Evolutionary conservation across 2,888 invertebrate species (phyloP), one percentile per base, ranked within the genome.

Genomic region (Tenodera sinensis): DNA sequence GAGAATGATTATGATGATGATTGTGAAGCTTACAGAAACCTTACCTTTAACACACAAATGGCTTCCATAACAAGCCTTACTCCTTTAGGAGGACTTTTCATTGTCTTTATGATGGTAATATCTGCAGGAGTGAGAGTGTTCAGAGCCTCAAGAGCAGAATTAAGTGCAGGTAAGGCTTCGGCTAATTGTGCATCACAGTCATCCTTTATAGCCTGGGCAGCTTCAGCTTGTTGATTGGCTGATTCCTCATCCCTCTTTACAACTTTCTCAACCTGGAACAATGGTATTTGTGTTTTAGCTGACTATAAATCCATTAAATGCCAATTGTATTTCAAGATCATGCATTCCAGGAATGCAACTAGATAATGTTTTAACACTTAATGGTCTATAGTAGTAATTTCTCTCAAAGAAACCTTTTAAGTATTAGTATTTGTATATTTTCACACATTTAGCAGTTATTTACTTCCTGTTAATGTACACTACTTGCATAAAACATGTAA

Each of bases 1-100:
- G 7, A 6, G 3, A 0, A 34, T 34, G 34, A 6, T 34, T 7
- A 6, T 42, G 9, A 12, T 42, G 1, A 12, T 42, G 9, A 83
- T 9, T 20, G 20, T 27, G 8, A n/a, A 83, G 83, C 20, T 83
- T 8, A 28, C 4, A 28, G 15, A 25, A 28, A 25, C 25, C 87
- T 88, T 42, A 89, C 96, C 94, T 98, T 97, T 90, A 99, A 94
- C 92, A 99, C 97, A 92, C 99, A 99, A 91, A 99, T 96, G 85
- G 98, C 98, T 93, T 99, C 99, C 98, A 99, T 98, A 4, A 99
- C 97, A 42, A 98, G 94, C 92, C 97, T 97, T 14, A 99, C 97
- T 28, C 97, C 97, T 91, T 96, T 95, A 0, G 99, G 99, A 0
- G 99, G 99, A 94, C 97, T 98, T 94, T 98, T 98, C 99, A 99